These are phyloP conservation scores for Esperia sulphurella DNA, from an alignment of 2,888 invertebrate genomes.

Conservation along the genomic window DNA sequence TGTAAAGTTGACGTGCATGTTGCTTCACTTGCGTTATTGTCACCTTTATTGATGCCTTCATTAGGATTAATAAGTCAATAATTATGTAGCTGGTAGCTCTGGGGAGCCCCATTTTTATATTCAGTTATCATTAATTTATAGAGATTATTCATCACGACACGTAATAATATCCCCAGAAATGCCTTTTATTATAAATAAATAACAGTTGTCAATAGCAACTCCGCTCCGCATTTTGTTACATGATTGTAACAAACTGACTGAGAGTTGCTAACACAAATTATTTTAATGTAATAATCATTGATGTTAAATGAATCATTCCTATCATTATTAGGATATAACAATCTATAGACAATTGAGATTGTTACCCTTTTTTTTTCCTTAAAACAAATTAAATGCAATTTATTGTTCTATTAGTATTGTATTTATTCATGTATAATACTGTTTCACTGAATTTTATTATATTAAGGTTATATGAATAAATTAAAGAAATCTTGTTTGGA, in stretches of 20 bases:
- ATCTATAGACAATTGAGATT: slow-evolving; percentile 36
- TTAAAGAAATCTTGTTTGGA: slow-evolving; percentile 34
- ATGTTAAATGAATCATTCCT: slow-evolving; percentile 57
- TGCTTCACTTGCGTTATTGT: slow-evolving; percentile 51
- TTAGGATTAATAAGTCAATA: slow-evolving; percentile 44
- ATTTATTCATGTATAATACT: slow-evolving; percentile 78
- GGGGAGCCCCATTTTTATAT: slow-evolving; percentile 26
- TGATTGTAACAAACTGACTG: slow-evolving; percentile 31
- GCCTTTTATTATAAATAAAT: slow-evolving; percentile 15
- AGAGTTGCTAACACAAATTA: slow-evolving; percentile 23
- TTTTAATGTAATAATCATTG: slow-evolving; percentile 32
- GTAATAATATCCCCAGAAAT: slow-evolving; percentile 10
- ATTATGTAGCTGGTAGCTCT: slow-evolving; percentile 27
- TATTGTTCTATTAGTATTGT: slow-evolving; percentile 73
- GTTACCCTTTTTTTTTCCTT: slow-evolving; percentile 55
- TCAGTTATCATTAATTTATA: slow-evolving; percentile 21
- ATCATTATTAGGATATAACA: slow-evolving; percentile 67
- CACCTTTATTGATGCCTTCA: slow-evolving; percentile 67
- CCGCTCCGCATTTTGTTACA: slow-evolving; percentile 37
- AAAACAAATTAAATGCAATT: slow-evolving; percentile 51
- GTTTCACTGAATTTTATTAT: slow-evolving; percentile 77
- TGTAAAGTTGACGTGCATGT: slow-evolving; percentile 37
- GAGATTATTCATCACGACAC: slow-evolving; percentile 22
- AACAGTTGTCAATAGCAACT: slow-evolving; percentile 14
- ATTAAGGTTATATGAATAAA: slow-evolving; percentile 72